Base-by-base conservation (phyloP, 2,888 invertebrate genomes). In the Philopedon plagiatum region DNA sequence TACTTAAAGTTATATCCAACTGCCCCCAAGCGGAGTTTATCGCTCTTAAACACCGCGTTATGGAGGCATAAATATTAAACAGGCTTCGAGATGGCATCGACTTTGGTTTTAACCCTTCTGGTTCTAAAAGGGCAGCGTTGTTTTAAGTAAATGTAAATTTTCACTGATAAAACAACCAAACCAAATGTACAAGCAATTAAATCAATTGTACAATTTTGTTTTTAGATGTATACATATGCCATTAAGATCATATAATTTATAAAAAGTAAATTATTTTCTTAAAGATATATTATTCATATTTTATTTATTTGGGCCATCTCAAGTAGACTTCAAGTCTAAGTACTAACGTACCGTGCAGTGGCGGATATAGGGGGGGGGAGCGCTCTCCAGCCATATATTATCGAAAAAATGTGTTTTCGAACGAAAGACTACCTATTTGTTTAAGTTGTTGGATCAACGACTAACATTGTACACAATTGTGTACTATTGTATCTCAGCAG, bases 21-120 rank as follows among this genome's bases (percentile, higher is more conserved):
- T 63, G 63, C 56, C 63, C 75, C 63, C 75, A 70, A 63, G 77
- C 76, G 73, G 67, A 76, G 76, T 78, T 81, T 80, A 79, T 78
- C 75, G 79, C 80, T 75, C 78, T 79, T 81, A 81, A 80, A 81
- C 78, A 79, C 78, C 76, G 73, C 76, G 77, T 80, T 80, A 77
- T 77, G 70, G 79, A 78, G 79, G 78, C 79, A 81, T 82, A 80
- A 82, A 82, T 82, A 81, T 82, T 82, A 80, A 82, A 78, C 76
- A 80, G 78, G 77, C 72, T 66, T 26, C 60, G 76, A 75, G 74
- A 77, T 76, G 74, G 71, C 69, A 73, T 69, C 49, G 68, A 63
- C 44, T 44, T 62, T 54, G 62, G 29, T 44, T 51, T 63, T 56
- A 75, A 76, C 75, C 77, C 76, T 76, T 78, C 76, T 29, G 29